A percentile compares a stretch with the other conserved stretches of the same genome.
Evolutionary conservation across 2,888 invertebrate genomes (phyloP).

Genomic region (Sabatieria punctata): DNA sequence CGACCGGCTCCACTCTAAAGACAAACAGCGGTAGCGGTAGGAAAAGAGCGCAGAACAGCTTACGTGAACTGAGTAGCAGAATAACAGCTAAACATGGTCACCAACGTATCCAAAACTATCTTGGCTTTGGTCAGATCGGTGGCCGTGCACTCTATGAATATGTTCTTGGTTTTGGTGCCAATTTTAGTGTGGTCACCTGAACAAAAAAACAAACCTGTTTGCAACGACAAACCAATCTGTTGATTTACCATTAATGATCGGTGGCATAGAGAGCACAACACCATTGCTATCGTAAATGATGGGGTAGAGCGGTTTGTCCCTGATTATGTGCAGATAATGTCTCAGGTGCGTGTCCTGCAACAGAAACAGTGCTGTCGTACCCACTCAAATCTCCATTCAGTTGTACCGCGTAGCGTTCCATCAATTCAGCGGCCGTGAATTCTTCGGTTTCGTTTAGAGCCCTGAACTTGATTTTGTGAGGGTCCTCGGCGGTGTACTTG

Average conservation of each 20-base stretch:
- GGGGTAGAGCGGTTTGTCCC: constrained; percentile 80
- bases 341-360: constrained; percentile 76
- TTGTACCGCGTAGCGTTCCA: too few relatives aligned
- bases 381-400: too few relatives aligned
- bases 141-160: constrained; percentile 93
- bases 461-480: constrained; percentile 65
- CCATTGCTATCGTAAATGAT: constrained; percentile 79
- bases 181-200: constrained; percentile 78
- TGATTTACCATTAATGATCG: constrained; percentile 65
- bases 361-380: too few relatives aligned
- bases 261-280: constrained; percentile 79
- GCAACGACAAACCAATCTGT: not conserved
- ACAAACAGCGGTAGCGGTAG: not conserved
- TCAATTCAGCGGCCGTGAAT: constrained; percentile 62
- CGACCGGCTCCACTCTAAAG: constrained; percentile 54
- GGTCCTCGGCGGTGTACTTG: constrained; percentile 70
- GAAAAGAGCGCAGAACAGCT: constrained; percentile 8
- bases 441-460: constrained; percentile 76
- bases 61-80: constrained; percentile 53
- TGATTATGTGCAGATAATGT: constrained; percentile 80
- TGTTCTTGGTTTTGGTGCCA: constrained; percentile 73
- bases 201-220: constrained; percentile 6
- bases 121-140: constrained; percentile 90
- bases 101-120: constrained; percentile 78
- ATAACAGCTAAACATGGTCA: constrained; percentile 81